A percentile compares a stretch with the other conserved stretches of the same genome.
Evolutionary conservation across 2,113 vertebrate species (phyloP).

Genomic region (Rhagologus leucostigma): DNA sequence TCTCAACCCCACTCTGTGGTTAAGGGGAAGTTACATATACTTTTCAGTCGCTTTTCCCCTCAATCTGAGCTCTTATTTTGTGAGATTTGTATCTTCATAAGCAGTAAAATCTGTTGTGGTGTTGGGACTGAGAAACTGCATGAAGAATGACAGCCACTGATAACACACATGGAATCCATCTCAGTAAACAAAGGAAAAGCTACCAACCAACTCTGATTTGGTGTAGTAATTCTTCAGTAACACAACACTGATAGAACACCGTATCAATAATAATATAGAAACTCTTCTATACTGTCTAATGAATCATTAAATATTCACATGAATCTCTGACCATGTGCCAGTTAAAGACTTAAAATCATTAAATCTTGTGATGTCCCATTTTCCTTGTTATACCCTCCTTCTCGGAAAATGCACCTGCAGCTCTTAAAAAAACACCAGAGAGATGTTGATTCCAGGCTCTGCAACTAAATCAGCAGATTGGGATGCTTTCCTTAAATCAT

Average conservation of each 20-base stretch:
- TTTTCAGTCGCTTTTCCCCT: background rate
- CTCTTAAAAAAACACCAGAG: background rate
- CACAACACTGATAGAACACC: background rate
- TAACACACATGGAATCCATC: background rate
- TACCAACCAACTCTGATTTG: background rate
- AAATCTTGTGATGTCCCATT: background rate
- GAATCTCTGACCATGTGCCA: background rate
- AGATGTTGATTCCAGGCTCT: background rate
- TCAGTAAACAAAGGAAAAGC: background rate
- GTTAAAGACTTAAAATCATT: background rate
- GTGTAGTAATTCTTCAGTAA: background rate
- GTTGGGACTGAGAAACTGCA: background rate
- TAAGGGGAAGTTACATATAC: background rate
- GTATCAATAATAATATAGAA: background rate
- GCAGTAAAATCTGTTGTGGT: background rate
- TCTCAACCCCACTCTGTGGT: accelerated
- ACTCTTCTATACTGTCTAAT: background rate
- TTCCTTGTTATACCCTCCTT: background rate
- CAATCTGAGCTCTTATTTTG: background rate
- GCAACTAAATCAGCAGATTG: background rate
- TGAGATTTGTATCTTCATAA: background rate
- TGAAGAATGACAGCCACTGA: background rate
- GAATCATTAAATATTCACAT: background rate
- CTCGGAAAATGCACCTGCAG: background rate
- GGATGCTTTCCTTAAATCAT: background rate